Percentiles rank a stretch among this genome's conserved stretches.
These are phyloP conservation scores for Hemistola chrysoprasaria DNA, from an alignment of 2,888 invertebrate species.

Conservation along the genomic window DNA sequence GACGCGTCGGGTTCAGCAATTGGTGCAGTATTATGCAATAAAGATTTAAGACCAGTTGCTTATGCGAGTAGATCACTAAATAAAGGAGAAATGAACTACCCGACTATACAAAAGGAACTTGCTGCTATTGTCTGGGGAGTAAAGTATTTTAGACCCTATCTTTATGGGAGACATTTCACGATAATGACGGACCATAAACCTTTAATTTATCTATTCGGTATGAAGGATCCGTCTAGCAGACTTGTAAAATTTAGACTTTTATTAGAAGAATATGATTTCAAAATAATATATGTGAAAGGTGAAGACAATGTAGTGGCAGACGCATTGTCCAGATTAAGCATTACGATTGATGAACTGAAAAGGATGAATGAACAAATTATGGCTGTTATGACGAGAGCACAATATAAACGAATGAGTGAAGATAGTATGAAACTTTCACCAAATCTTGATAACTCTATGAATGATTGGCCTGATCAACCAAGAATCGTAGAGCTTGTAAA, in stretches of 20 bases:
- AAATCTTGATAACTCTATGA: slow-evolving; percentile 8
- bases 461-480: slow-evolving; percentile 25
- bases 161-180: slow-evolving; percentile 12
- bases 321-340: slow-evolving; percentile 9
- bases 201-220: slow-evolving; percentile 13
- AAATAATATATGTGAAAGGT: not conserved
- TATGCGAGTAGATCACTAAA: slow-evolving; percentile 20
- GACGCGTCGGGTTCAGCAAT: slow-evolving; percentile 15
- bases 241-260: slow-evolving; percentile 15
- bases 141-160: slow-evolving; percentile 6
- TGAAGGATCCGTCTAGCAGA: slow-evolving; percentile 20
- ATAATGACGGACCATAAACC: slow-evolving; percentile 10
- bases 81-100: slow-evolving; percentile 17
- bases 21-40: slow-evolving; percentile 16
- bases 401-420: slow-evolving; percentile 11
- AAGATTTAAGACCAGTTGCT: slow-evolving; percentile 10
- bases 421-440: not conserved
- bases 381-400: slow-evolving; percentile 12
- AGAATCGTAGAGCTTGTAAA: slow-evolving; percentile 22
- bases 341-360: slow-evolving; percentile 10
- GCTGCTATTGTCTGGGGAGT: slow-evolving; percentile 18
- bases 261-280: slow-evolving; percentile 15
- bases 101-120: slow-evolving; percentile 19
- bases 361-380: slow-evolving; percentile 5
- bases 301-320: slow-evolving; percentile 1